Evolutionary conservation across 2,888 invertebrate genomes (phyloP).

Genomic region (Tuberolachnus salignus): DNA sequence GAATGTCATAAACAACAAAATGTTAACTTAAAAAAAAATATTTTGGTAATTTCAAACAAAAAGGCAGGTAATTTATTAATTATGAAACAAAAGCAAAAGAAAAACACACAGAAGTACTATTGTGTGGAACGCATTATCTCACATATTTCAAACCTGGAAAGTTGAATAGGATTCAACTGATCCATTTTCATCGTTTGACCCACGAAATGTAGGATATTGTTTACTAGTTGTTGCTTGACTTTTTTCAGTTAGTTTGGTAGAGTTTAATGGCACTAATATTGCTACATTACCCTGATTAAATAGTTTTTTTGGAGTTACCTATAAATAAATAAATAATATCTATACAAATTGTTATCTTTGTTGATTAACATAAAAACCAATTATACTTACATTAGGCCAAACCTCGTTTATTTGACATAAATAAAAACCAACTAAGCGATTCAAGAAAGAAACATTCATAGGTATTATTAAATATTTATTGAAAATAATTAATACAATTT

Average conservation of each 20-base stretch:
- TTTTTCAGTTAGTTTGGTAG: constrained; percentile 28
- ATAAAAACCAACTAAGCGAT: constrained; percentile 1
- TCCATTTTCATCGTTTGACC: constrained; percentile 54
- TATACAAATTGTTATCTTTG: too few relatives aligned
- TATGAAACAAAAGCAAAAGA: constrained; percentile 28
- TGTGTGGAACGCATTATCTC: constrained; percentile 51
- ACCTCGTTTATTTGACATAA: constrained; percentile 54
- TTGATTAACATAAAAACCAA: constrained; percentile 4
- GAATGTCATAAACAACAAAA: too few relatives aligned
- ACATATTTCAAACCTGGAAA: constrained; percentile 57
- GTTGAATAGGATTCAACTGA: constrained; percentile 57
- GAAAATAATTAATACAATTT: neutral
- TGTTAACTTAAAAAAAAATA: too few relatives aligned
- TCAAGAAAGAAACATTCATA: neutral
- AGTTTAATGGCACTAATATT: constrained; percentile 47
- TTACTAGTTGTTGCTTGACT: neutral
- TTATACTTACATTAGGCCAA: constrained; percentile 48
- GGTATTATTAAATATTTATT: constrained; percentile 10
- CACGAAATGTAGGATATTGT: neutral
- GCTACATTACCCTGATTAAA: constrained; percentile 38
- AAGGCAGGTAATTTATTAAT: too few relatives aligned
- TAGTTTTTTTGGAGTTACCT: constrained; percentile 23
- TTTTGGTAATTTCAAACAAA: too few relatives aligned
- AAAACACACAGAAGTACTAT: constrained; percentile 32
- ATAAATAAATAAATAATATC: neutral